Evolutionary conservation across 1,140 invertebrate species (phyloP), one percentile per base, ranked within the genome.

Genomic region (Sarcophaga bullata): DNA sequence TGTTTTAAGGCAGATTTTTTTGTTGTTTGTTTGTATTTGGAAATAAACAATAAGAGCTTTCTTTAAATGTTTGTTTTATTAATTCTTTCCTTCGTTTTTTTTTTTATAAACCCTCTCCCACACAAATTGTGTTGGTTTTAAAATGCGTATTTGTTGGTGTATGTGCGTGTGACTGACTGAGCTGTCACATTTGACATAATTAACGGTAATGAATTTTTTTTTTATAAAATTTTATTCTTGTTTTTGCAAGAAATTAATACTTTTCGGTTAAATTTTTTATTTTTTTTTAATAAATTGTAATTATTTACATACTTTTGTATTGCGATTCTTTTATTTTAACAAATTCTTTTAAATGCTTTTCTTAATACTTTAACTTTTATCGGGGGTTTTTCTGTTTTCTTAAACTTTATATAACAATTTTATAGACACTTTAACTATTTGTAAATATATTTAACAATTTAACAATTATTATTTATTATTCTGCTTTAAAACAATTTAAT

Each of bases 101-200:
- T 8, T 68, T 68, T 68, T 25, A 19, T 19, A 19, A 8, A 8
- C 17, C 7, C 17, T 9, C n/a, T 19, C 62, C 62, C n/a, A 68
- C 62, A 68, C 62, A 68, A 37, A 37, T n/a, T 68, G n/a, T 68
- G 62, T 19, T 8, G 62, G 62, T 68, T 68, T 68, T 68, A 68
- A 58, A 68, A 68, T 19, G 62, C 62, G 49, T 52, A 49, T 78
- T 78, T 78, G 75, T 15, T 19, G 17, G n/a, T 78, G 37, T 78
- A 78, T 72, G 37, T 25, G 62, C 19, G 62, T 17, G 19, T 8
- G 50, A 25, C 8, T 17, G 50, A 78, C 50, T 25, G 49, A 50
- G 17, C 75, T 78, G 75, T 78, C 75, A 78, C 75, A 11, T 25
- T 50, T n/a, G 75, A 50, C 48, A 78, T 78, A 52, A 78, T 78